Percentiles rank a stretch among this genome's conserved stretches.
Conservation (phyloP, 2,888 invertebrate genomes). For the Mamestra brassicae region DNA sequence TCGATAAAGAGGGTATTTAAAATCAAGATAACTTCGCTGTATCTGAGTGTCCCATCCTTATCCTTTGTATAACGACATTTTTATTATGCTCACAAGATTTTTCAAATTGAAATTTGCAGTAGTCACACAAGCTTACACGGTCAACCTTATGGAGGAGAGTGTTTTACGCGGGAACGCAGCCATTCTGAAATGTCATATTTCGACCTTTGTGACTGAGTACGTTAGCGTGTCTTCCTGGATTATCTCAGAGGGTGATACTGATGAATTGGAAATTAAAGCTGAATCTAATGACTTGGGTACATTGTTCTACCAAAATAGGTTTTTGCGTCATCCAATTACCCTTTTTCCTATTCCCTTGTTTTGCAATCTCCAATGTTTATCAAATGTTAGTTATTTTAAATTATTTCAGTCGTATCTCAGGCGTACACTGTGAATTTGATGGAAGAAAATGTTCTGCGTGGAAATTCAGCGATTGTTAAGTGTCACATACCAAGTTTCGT, state of each 20-base stretch:
- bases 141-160: slow-evolving; percentile 98
- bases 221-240: slow-evolving; percentile 97
- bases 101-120: slow-evolving; percentile 90
- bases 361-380: slow-evolving; percentile 33
- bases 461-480: slow-evolving; percentile 97
- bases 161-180: slow-evolving; percentile 97
- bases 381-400: slow-evolving; percentile 26
- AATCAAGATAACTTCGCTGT: slow-evolving; percentile 28
- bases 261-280: slow-evolving; percentile 87
- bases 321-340: slow-evolving; percentile 45
- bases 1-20: slow-evolving; percentile 79
- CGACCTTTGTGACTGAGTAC: slow-evolving; percentile 97
- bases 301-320: slow-evolving; percentile 58
- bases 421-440: slow-evolving; percentile 96
- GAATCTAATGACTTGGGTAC: slow-evolving; percentile 86
- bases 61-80: slow-evolving; percentile 40
- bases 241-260: slow-evolving; percentile 92
- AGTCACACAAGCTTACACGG: slow-evolving; percentile 96
- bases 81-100: slow-evolving; percentile 27
- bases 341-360: slow-evolving; percentile 57
- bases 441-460: slow-evolving; percentile 97
- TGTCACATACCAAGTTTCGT: slow-evolving; percentile 98
- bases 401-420: slow-evolving; percentile 96
- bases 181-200: slow-evolving; percentile 97
- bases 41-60: slow-evolving; percentile 55